phyloP scores from a whole-genome alignment of 2,113 vertebrate species.

The Struthidea cinerea region DNA sequence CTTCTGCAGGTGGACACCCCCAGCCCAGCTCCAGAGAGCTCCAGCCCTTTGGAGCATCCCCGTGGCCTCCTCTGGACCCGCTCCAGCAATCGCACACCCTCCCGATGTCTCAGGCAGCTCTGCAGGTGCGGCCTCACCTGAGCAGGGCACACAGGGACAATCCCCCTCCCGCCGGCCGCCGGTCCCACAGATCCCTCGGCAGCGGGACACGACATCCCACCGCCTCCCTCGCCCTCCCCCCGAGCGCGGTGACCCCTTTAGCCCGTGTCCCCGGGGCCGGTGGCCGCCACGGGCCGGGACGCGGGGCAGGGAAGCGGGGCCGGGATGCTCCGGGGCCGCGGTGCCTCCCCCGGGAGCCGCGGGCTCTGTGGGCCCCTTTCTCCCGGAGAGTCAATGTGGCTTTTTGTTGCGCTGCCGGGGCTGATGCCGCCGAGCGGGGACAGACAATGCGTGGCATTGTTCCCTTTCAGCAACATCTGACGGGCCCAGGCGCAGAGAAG shows the following conservation, averaged over 20 bases:
- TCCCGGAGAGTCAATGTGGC: slow-evolving; percentile 73
- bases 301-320: not conserved
- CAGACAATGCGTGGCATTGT: slow-evolving; percentile 80
- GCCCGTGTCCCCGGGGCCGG: fast-evolving
- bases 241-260: fast-evolving
- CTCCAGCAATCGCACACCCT: not conserved
- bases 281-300: not conserved
- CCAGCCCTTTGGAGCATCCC: not conserved
- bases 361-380: slow-evolving; percentile 60
- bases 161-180: fast-evolving
- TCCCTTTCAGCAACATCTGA: slow-evolving; percentile 74
- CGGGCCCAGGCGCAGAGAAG: slow-evolving; percentile 42
- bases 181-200: not conserved
- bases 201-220: fast-evolving
- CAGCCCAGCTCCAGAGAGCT: not conserved
- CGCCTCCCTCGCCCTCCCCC: fast-evolving
- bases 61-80: fast-evolving
- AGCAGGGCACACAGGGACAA: fast-evolving
- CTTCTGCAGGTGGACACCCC: not conserved
- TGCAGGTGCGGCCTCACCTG: not conserved
- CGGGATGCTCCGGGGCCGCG: not conserved
- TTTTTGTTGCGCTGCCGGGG: slow-evolving; percentile 77
- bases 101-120: fast-evolving
- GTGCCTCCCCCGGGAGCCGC: not conserved
- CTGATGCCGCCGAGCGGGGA: slow-evolving; percentile 65